Conservation (phyloP, 2,113 vertebrate genomes). For the Macrotis lagotis region DNA sequence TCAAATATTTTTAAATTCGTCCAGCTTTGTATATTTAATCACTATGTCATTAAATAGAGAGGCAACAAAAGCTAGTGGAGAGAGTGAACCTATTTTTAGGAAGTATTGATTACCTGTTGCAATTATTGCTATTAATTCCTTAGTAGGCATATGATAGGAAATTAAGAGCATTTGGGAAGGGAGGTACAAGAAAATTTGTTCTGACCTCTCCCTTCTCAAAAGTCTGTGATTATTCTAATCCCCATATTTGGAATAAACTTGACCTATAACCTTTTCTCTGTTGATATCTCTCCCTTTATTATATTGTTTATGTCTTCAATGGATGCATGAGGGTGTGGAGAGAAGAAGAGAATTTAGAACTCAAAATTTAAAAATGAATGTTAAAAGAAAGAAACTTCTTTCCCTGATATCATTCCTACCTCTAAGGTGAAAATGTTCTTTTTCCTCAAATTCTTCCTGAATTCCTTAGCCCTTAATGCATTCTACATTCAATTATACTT, state of each 20-base stretch:
- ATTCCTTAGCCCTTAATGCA: neutral
- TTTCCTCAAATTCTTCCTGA: neutral
- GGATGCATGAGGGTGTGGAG: neutral
- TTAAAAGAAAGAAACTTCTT: neutral
- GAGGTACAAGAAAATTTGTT: neutral
- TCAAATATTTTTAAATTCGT: neutral
- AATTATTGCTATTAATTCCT: neutral
- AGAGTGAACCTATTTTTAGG: neutral
- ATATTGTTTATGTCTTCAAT: neutral
- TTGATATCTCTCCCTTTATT: neutral
- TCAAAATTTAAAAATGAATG: neutral
- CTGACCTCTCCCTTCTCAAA: neutral
- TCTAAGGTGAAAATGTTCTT: neutral
- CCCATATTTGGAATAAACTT: neutral
- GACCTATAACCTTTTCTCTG: neutral
- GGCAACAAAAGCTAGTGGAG: neutral
- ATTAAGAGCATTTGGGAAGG: neutral
- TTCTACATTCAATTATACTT: neutral
- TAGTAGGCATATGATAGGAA: neutral
- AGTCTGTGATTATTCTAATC: neutral
- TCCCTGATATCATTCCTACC: neutral
- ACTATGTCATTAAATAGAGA: neutral
- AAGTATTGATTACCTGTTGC: neutral
- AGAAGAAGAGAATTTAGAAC: neutral
- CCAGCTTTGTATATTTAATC: neutral